phyloP scores from a whole-genome alignment of 2,113 vertebrate species.

The Litocranius walleri region DNA sequence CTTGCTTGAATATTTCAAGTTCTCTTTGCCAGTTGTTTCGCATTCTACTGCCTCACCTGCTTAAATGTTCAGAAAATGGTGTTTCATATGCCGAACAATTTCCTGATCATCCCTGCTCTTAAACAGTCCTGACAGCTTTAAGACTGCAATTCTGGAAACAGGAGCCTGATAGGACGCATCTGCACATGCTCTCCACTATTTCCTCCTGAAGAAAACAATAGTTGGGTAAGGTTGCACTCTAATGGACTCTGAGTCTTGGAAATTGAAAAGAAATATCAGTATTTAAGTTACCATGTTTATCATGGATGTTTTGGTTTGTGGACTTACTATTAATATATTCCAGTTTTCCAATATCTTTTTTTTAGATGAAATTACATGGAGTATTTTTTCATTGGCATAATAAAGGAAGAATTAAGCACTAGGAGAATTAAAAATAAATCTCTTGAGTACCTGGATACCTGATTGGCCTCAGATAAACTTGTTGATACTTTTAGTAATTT shows the following conservation, averaged over 20 bases:
- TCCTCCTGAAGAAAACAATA: constrained; percentile 82
- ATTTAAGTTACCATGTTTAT: background rate
- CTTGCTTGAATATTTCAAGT: background rate
- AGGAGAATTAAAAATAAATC: background rate
- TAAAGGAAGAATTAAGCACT: background rate
- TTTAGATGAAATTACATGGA: background rate
- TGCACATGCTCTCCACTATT: constrained; percentile 81
- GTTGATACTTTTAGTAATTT: background rate
- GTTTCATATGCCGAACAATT: constrained; percentile 76
- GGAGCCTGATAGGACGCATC: constrained; percentile 79
- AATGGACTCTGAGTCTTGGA: constrained; percentile 75
- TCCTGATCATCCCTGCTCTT: constrained; percentile 73
- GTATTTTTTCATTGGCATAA: background rate
- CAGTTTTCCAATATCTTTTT: background rate
- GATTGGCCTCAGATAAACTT: background rate
- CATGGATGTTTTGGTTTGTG: background rate
- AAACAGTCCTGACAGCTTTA: constrained; percentile 78
- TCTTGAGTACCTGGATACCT: background rate
- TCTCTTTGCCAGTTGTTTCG: constrained; percentile 44
- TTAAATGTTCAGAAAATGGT: constrained; percentile 76
- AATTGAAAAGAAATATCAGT: constrained; percentile 39
- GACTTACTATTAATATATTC: background rate
- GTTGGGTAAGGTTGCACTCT: constrained; percentile 78
- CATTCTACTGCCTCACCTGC: constrained; percentile 77
- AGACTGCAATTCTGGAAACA: constrained; percentile 83